Evolutionary conservation across 2,888 invertebrate species (phyloP).

Genomic region (Drosophila subsilvestris): DNA sequence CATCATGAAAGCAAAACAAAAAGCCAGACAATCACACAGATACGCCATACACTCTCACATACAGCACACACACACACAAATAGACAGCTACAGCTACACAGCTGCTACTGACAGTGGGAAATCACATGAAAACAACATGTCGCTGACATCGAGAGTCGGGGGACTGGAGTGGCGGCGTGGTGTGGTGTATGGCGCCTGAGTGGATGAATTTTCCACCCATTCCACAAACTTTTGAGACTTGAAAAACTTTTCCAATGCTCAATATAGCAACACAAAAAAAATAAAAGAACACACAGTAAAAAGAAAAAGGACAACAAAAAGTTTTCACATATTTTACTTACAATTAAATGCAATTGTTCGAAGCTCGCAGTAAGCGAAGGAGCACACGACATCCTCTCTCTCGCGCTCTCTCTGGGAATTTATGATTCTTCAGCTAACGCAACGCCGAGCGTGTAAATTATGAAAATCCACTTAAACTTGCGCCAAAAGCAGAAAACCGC

Average conservation of each 20-base stretch:
- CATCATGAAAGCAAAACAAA: conserved; percentile 49
- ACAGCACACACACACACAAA: conserved; percentile 2
- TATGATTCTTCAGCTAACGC: conserved; percentile 66
- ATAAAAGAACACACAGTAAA: background rate
- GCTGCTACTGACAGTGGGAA: conserved; percentile 61
- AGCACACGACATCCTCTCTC: background rate
- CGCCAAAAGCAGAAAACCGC: conserved; percentile 37
- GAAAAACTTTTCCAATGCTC: conserved; percentile 59
- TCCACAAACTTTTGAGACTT: conserved; percentile 53
- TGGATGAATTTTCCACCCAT: conserved; percentile 29
- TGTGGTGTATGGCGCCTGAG: background rate
- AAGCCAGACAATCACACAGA: conserved; percentile 29
- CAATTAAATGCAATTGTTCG: conserved; percentile 79
- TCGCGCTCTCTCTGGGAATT: conserved; percentile 51
- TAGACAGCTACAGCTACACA: conserved; percentile 26
- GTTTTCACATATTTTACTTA: conserved; percentile 79
- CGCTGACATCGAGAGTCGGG: conserved; percentile 55
- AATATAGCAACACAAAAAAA: conserved; percentile 24
- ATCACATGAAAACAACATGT: conserved; percentile 78
- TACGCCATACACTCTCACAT: conserved; percentile 1
- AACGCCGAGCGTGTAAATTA: conserved; percentile 73
- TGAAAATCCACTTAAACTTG: conserved; percentile 79
- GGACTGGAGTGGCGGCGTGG: background rate
- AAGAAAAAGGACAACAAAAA: conserved; percentile 50
- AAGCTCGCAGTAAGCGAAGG: conserved; percentile 22